Base-by-base conservation (phyloP, 2,797 vertebrate genomes). In the Coregonus suidteri region DNA sequence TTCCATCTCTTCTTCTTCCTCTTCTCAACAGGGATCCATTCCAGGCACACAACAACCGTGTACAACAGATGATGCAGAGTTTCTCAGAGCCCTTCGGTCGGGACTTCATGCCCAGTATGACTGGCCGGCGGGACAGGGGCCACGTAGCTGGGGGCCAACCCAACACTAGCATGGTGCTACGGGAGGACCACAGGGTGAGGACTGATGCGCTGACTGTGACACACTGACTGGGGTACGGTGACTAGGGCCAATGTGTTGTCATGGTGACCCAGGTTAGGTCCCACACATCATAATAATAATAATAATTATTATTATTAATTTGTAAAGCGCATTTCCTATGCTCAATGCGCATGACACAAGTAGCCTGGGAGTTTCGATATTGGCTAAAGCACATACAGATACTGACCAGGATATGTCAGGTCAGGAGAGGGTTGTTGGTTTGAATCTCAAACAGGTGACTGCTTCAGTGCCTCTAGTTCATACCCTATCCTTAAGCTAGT, bases 21-120 rank as follows among this genome's bases (percentile, higher is more conserved):
- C 77, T 18, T 84, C 74, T 90, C 79, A 71, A 41, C 82, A 99
- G 98, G 13, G 97, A 98, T 78, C 95, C 95, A 9, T 95, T 98
- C 73, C 92, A 84, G 30, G 91, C 94, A 30, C 97, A 99, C 85
- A 93, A 90, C 71, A 96, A 98, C 7, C 93, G 94, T 7, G 88
- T 97, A 92, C 86, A 81, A 53, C 95, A 95, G 71, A 90, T 97
- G 95, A 95, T 96, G 96, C 94, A 94, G 31, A 95, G 92, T 85
- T 96, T 98, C 86, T 91, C 96, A 0, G 96, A 97, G 75, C 96
- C 96, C 0, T 94, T 96, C 9, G 95, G 95, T 15, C 92, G 88
- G 68, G 90, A 94, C 37, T 79, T 90, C 0, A 84, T 94, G 84
- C 91, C 91, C 85, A 90, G 94, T 72, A 81, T 96, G 75, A 94